These are phyloP conservation scores for Neocrepidodera transversa DNA, from an alignment of 2,888 invertebrate species.

Conservation along the genomic window DNA sequence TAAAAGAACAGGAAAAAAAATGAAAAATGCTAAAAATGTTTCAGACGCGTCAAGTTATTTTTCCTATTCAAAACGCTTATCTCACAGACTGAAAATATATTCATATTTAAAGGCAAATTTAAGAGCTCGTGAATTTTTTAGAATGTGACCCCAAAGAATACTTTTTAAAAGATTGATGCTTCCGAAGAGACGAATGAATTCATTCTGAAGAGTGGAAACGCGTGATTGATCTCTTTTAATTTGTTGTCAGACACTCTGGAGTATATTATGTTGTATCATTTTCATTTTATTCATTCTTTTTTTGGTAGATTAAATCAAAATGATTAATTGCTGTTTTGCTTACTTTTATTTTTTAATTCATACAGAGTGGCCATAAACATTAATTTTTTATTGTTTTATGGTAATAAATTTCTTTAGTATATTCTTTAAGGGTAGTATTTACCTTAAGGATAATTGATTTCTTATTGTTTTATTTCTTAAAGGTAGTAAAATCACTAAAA, in stretches of 20 bases:
- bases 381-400: too few relatives aligned
- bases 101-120: constrained; percentile 33
- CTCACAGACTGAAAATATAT: constrained; percentile 25
- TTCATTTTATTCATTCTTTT: too few relatives aligned
- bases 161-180: constrained; percentile 28
- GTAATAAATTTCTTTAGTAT: too few relatives aligned
- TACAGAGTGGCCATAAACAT: too few relatives aligned
- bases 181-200: constrained; percentile 8
- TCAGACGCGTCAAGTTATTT: constrained; percentile 4
- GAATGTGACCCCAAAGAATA: constrained; percentile 24
- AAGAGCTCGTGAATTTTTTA: constrained; percentile 27
- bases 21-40: constrained; percentile 20
- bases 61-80: constrained; percentile 28
- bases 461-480: too few relatives aligned
- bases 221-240: constrained; percentile 24
- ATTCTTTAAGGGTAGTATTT: too few relatives aligned
- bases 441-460: too few relatives aligned
- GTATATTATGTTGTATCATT: neutral
- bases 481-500: too few relatives aligned
- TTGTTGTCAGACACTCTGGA: constrained; percentile 8
- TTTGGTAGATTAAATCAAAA: too few relatives aligned
- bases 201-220: neutral
- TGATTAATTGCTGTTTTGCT: too few relatives aligned
- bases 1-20: constrained; percentile 13
- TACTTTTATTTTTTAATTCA: too few relatives aligned